Evolutionary conservation across 2,888 invertebrate species (phyloP).

Genomic region (Suillia variegata): DNA sequence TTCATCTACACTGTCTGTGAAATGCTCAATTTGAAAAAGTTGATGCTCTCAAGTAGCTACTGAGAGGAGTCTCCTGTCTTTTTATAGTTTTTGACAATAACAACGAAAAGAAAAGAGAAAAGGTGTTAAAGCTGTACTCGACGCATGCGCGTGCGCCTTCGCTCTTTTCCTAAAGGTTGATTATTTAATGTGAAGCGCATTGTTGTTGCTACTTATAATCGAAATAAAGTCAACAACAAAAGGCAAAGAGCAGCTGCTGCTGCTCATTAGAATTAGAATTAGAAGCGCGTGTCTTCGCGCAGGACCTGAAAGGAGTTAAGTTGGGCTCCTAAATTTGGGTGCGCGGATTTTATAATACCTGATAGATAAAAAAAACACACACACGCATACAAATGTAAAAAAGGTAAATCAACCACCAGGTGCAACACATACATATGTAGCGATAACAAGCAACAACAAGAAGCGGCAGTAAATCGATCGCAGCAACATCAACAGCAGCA

Average conservation of each 20-base stretch:
- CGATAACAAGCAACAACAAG: conserved; percentile 7
- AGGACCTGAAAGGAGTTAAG: neutral
- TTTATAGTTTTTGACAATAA: too few relatives aligned
- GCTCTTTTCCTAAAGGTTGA: neutral
- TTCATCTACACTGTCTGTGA: too few relatives aligned
- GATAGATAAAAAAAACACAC: too few relatives aligned
- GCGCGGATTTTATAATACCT: too few relatives aligned
- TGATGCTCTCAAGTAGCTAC: too few relatives aligned
- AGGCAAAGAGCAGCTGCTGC: conserved; percentile 13
- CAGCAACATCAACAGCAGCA: neutral
- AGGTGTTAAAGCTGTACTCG: conserved; percentile 5
- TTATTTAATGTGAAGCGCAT: neutral
- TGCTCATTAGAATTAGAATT: neutral
- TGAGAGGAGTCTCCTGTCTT: too few relatives aligned
- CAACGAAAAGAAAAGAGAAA: neutral
- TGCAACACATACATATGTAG: conserved; percentile 42
- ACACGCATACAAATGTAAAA: conserved; percentile 45
- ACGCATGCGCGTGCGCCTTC: conserved; percentile 19
- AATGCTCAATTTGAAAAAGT: too few relatives aligned
- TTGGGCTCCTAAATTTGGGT: neutral
- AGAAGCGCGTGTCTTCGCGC: conserved; percentile 1
- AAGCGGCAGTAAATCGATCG: too few relatives aligned
- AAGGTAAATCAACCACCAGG: conserved; percentile 54
- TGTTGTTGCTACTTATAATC: too few relatives aligned
- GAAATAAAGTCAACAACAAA: neutral